These are phyloP conservation scores for Tortrix viridana DNA, from an alignment of 2,888 invertebrate species.

Conservation along the genomic window DNA sequence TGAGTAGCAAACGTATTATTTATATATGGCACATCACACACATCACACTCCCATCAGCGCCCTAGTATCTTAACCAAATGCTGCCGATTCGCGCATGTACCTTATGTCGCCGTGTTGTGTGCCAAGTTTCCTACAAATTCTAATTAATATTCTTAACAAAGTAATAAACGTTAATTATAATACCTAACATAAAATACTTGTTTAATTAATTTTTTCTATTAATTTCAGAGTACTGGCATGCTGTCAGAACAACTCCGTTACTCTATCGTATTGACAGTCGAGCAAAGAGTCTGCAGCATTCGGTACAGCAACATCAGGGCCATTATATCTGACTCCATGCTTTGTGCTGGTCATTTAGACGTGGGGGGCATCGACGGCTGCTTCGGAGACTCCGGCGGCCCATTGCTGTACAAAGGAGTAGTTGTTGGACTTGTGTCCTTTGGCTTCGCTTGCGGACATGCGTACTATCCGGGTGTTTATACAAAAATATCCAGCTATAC, in stretches of 20 bases:
- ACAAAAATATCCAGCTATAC: constrained; percentile 74
- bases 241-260: constrained; percentile 72
- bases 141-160: too few species aligned
- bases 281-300: constrained; percentile 59
- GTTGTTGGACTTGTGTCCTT: constrained; percentile 75
- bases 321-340: constrained; percentile 67
- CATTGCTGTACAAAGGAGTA: constrained; percentile 72
- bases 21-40: too few species aligned
- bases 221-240: constrained; percentile 60
- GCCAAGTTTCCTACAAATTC: too few species aligned
- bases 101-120: too few species aligned
- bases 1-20: too few species aligned
- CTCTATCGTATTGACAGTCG: constrained; percentile 60
- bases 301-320: constrained; percentile 68
- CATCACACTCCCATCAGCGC: too few species aligned
- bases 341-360: constrained; percentile 71
- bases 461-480: constrained; percentile 74
- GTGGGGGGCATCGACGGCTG: constrained; percentile 72
- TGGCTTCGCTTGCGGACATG: constrained; percentile 73
- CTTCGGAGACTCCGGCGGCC: constrained; percentile 77
- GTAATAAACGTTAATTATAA: too few species aligned
- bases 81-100: too few species aligned
- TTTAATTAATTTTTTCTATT: constrained; percentile 10
- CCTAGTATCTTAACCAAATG: too few species aligned
- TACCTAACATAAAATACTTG: too few species aligned